Base-by-base conservation (phyloP, 2,888 invertebrate genomes). In the Thumatha senex region DNA sequence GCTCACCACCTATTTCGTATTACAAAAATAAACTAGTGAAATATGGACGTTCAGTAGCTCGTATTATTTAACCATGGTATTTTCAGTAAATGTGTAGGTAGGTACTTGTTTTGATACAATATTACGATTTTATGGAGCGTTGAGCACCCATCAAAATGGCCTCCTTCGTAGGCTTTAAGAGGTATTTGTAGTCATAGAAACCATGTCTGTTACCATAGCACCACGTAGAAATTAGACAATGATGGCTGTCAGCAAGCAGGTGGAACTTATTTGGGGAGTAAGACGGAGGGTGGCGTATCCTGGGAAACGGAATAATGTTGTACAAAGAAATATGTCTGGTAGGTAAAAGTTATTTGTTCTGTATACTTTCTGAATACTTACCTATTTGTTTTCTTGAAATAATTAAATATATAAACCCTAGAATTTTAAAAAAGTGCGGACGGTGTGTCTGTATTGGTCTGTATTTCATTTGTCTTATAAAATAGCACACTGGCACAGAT, bases 201-300 rank as follows among this genome's bases (percentile, higher is more conserved):
- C 58, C 63, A 24, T 4, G 54, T 79, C 76, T 79, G 77, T 79
- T 77, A 74, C 76, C 79, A 83, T 76, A 66, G 78, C 72, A 78
- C 18, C 5, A 82, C 76, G 66, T 68, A 61, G 64, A 76, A 76
- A 77, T 78, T 72, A 71, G 74, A 76, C 72, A 73, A 70, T 71
- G 67, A 65, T 58, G 63, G 56, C 60, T 67, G 63, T 61, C 68
- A 70, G 69, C 59, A 63, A 70, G 63, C 70, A 70, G 63, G 66
- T 54, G 62, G 58, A 62, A 55, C 54, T 51, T 56, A 51, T 46
- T 53, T 51, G 51, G 52, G 60, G 53, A 58, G 46, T 35, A 49
- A 39, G 45, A 48, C 43, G 40, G 57, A 54, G 41, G 61, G 62
- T 51, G 48, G 55, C 56, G 52, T 42, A 42, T 46, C 50, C 59